Evolutionary conservation across 1,140 invertebrate species (phyloP).

Genomic region (Lucilia sericata): DNA sequence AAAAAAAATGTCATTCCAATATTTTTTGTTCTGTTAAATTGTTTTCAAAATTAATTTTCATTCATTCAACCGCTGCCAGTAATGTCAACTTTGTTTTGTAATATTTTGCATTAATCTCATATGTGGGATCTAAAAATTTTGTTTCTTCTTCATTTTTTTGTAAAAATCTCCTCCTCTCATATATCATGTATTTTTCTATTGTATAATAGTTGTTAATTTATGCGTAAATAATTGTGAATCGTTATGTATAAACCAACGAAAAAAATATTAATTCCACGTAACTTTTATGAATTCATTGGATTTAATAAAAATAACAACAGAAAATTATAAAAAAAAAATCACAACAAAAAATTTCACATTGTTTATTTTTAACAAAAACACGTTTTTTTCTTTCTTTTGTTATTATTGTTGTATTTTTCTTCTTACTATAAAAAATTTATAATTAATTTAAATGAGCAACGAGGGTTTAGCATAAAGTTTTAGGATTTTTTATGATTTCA

Average conservation of each 20-base stretch:
- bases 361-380: slow-evolving; percentile 12
- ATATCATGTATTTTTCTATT: neutral
- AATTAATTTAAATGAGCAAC: neutral
- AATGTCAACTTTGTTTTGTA: too few species aligned
- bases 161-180: too few species aligned
- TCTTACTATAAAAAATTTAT: neutral
- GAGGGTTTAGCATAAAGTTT: neutral
- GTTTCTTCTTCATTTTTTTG: too few species aligned
- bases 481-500: neutral
- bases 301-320: neutral
- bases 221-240: slow-evolving; percentile 11
- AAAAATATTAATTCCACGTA: slow-evolving; percentile 6
- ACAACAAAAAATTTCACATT: neutral
- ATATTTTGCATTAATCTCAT: too few species aligned
- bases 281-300: slow-evolving; percentile 8
- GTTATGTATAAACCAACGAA: neutral
- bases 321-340: neutral
- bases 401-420: neutral
- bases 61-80: too few species aligned
- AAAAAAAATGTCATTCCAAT: too few species aligned
- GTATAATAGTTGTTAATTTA: slow-evolving; percentile 17
- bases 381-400: slow-evolving; percentile 2
- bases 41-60: too few species aligned
- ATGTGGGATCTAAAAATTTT: too few species aligned
- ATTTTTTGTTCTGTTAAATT: too few species aligned